phyloP scores from a whole-genome alignment of 2,797 vertebrate genomes.

The Cephalopachus bancanus region DNA sequence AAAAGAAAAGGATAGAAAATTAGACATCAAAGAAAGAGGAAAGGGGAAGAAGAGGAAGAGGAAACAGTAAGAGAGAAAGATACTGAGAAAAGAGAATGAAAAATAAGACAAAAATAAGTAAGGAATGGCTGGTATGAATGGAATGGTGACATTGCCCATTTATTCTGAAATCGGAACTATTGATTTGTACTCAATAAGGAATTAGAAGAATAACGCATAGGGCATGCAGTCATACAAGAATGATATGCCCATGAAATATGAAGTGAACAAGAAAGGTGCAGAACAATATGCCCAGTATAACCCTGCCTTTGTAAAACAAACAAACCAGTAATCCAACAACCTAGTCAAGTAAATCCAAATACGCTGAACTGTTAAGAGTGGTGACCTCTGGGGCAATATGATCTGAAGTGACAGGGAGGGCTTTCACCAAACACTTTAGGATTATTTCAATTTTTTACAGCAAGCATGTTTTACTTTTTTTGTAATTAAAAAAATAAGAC shows the following conservation, averaged over 20 bases:
- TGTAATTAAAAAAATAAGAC: slow-evolving; percentile 36
- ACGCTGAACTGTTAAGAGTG: neutral
- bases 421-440: neutral
- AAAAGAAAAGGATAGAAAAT: neutral
- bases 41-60: neutral
- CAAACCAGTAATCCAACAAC: neutral
- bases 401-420: neutral
- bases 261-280: neutral
- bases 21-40: neutral
- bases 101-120: neutral
- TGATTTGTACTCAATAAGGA: neutral
- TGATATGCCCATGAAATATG: rapidly evolving
- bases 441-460: slow-evolving; percentile 2
- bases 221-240: neutral
- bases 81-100: neutral
- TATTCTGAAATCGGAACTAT: neutral
- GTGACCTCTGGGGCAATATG: neutral
- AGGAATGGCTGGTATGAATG: neutral
- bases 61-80: neutral
- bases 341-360: neutral
- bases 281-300: neutral
- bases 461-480: neutral
- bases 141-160: neutral
- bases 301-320: neutral
- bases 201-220: neutral